These are phyloP conservation scores for Telmatherina bonti DNA, from an alignment of 2,797 vertebrate genomes.

Conservation along the genomic window DNA sequence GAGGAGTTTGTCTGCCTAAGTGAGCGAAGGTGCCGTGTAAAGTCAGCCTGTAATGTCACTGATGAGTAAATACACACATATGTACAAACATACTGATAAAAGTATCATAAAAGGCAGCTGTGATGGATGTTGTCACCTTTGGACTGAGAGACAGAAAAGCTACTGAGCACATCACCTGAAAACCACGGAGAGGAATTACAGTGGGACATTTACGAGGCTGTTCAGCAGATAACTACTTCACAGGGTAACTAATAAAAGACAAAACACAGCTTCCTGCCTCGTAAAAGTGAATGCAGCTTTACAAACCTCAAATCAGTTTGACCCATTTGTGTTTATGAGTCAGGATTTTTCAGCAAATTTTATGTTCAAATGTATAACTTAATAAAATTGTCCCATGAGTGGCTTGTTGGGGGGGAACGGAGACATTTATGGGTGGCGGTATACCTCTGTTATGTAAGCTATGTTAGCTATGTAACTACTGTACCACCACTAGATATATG, in stretches of 20 bases:
- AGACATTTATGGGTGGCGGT: neutral
- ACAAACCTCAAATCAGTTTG: neutral
- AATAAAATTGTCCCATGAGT: neutral
- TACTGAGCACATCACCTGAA: neutral
- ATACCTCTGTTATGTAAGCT: neutral
- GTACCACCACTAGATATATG: neutral
- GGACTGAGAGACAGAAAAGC: neutral
- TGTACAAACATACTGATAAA: neutral
- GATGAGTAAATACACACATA: neutral
- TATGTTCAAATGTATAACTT: neutral
- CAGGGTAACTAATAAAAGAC: slow-evolving; percentile 17
- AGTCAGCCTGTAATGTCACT: neutral
- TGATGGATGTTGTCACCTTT: slow-evolving; percentile 12
- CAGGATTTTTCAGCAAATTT: neutral
- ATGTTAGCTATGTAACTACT: neutral
- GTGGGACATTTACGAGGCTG: slow-evolving; percentile 12
- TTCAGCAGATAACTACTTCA: slow-evolving; percentile 6
- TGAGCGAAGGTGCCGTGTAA: neutral
- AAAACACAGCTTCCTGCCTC: slow-evolving; percentile 6
- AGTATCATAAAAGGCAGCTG: neutral
- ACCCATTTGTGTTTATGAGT: neutral
- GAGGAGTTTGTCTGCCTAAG: neutral
- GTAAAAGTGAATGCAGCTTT: neutral
- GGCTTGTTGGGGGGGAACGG: neutral
- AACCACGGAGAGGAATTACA: slow-evolving; percentile 7